phyloP scores from a whole-genome alignment of 2,888 invertebrate genomes.

The Meta bourneti region DNA sequence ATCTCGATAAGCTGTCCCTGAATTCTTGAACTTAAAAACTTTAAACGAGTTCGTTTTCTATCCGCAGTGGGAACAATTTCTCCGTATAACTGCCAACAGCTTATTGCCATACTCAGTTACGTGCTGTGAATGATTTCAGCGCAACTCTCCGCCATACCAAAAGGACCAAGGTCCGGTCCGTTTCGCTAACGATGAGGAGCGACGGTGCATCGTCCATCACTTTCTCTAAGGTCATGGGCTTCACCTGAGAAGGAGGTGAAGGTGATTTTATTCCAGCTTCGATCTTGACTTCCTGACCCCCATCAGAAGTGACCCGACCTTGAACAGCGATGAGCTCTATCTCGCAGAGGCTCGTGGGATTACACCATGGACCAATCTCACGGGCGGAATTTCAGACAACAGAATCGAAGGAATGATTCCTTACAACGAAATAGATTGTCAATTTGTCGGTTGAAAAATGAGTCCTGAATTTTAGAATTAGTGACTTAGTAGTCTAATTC shows the following conservation, averaged over 20 bases:
- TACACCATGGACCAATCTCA: no score
- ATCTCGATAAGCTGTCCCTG: constrained; percentile 16
- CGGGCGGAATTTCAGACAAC: no score
- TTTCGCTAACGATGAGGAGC: background rate
- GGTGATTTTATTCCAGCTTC: constrained; percentile 25
- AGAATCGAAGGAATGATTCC: no score
- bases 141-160: background rate
- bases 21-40: constrained; percentile 53
- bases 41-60: constrained; percentile 8
- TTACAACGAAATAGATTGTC: no score
- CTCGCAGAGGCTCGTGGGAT: no score
- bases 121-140: no score
- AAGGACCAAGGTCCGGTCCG: constrained; percentile 33
- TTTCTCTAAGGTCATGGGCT: constrained; percentile 40
- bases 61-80: background rate
- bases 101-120: no score
- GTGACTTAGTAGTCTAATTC: no score
- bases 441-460: no score
- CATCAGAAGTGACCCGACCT: constrained; percentile 45
- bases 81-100: no score
- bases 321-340: background rate
- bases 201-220: constrained; percentile 3
- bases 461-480: no score
- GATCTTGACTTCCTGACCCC: constrained; percentile 67
- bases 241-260: constrained; percentile 55